A percentile compares a stretch with the other conserved stretches of the same genome.
These are phyloP conservation scores for Xestia xanthographa DNA, from an alignment of 2,888 invertebrate genomes.

Conservation along the genomic window DNA sequence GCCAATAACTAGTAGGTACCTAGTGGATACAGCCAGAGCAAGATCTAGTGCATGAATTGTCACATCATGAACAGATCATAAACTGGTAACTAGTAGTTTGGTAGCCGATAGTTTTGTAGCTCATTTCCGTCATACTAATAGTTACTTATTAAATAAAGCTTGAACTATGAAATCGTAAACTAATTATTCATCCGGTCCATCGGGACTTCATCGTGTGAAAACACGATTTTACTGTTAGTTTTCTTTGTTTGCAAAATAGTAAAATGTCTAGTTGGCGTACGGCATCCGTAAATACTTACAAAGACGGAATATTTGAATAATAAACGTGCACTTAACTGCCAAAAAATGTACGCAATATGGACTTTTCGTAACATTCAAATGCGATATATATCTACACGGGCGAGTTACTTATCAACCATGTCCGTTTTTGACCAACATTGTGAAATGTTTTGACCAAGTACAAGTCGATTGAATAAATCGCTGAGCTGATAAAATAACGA, in stretches of 20 bases:
- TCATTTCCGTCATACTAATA: slow-evolving; percentile 39
- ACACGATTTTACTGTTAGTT: background rate
- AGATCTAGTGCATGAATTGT: slow-evolving; percentile 42
- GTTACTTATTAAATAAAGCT: background rate
- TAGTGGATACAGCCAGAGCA: background rate
- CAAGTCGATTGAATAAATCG: slow-evolving; percentile 71
- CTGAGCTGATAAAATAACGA: slow-evolving; percentile 56
- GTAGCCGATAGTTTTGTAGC: slow-evolving; percentile 32
- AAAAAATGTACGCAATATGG: slow-evolving; percentile 59
- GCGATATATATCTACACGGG: slow-evolving; percentile 66
- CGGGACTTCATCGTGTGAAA: background rate
- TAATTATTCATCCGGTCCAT: slow-evolving; percentile 15
- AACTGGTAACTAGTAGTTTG: slow-evolving; percentile 12
- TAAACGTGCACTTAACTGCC: slow-evolving; percentile 36
- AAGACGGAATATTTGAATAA: slow-evolving; percentile 42
- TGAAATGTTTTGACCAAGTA: slow-evolving; percentile 70
- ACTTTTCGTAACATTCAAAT: slow-evolving; percentile 70
- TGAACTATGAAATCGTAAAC: slow-evolving; percentile 29
- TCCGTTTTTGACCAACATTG: slow-evolving; percentile 72
- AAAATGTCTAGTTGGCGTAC: background rate
- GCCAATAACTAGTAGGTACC: slow-evolving; percentile 20
- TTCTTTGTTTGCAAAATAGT: slow-evolving; percentile 1
- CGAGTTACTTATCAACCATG: slow-evolving; percentile 64
- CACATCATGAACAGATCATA: slow-evolving; percentile 46
- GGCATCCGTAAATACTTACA: slow-evolving; percentile 16